Evolutionary conservation across 2,113 vertebrate genomes (phyloP), one percentile per base, ranked within the genome.

Genomic region (Channa argus): DNA sequence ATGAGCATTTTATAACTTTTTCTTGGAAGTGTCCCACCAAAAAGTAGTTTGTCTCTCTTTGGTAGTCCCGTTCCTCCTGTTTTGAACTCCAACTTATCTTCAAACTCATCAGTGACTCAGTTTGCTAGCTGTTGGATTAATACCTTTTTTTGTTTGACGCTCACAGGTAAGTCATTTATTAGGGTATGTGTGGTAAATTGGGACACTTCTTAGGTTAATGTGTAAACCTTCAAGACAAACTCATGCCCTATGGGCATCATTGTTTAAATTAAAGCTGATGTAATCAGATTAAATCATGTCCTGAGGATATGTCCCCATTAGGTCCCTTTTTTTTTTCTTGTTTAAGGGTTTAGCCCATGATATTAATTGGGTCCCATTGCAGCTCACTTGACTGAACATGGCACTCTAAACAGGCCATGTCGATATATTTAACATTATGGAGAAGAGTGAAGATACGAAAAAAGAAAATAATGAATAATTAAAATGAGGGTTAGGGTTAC

Each of bases 321-420:
- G 90, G 83, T 88, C 89, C 73, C 67, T 71, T 74, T 91, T 88
- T 73, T 24, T 63, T 58, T 56, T 63, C 38, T 14, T 70, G 61
- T 93, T 93, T 91, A 79, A 93, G 92, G 90, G 78, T 94, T 94
- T 90, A 92, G 92, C 91, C 92, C 89, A 91, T 94, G 93, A 83
- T 92, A 86, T 88, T 97, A 97, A 97, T 96, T 96, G 95, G 95
- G 89, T 95, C 94, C 93, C 83, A 83, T 95, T 86, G 89, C 86
- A 86, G 87, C 84, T 59, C 55, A 77, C 68, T 47, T 96, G 92
- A 98, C 95, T 96, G 92, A 93, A 92, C 88, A 63, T 95, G 94
- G 93, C 96, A 96, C 80, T 91, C 84, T 55, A 91, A 93, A 89
- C 89, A 92, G 91, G 85, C 92, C 92, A 84, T 87, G 85, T 90